Evolutionary conservation across 2,888 invertebrate species (phyloP), one percentile per base, ranked within the genome.

Genomic region (Hirudinaria manillensis): DNA sequence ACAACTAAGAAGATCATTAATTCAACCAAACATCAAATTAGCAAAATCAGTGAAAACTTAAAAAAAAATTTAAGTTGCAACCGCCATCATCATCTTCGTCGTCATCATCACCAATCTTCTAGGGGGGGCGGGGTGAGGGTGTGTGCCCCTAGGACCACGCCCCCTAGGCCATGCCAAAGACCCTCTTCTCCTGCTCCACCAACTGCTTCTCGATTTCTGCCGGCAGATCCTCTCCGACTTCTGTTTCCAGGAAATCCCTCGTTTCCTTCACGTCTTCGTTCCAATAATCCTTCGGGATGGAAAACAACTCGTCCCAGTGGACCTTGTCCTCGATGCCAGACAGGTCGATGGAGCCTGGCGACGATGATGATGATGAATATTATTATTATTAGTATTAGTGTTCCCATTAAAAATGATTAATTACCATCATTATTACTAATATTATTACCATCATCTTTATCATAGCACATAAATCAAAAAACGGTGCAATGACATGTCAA

Each of bases 211-310:
- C 86, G 83, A 95, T 90, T 81, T 89, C 89, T 61, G 87, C 83
- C 0, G 95, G 95, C 75, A 94, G 86, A 86, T 95, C 94, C 4
- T 87, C 87, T 13, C 93, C 93, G 3, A 97, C 91, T 88, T 98
- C 96, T 80, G 92, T 90, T 73, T 91, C 90, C 83, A 96, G 92
- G 87, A 96, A 98, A 81, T 90, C 90, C 81, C 89, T 89, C 76
- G 95, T 90, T 24, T 91, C 91, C 75, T 88, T 86, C 77, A 77
- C 81, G 81, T 97, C 97, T 82, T 92, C 88, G 65, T 88, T 84
- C 96, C 96, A 97, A 86, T 96, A 98, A 74, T 91, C 90, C 83
- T 91, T 92, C 10, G 94, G 93, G 76, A 96, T 86, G 78, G 89
- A 89, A 87, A 96, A 94, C 19, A 97, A 87, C 81, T 92, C 89